Conservation (phyloP, 2,113 vertebrate genomes). For the Hymenochirus boettgeri region DNA sequence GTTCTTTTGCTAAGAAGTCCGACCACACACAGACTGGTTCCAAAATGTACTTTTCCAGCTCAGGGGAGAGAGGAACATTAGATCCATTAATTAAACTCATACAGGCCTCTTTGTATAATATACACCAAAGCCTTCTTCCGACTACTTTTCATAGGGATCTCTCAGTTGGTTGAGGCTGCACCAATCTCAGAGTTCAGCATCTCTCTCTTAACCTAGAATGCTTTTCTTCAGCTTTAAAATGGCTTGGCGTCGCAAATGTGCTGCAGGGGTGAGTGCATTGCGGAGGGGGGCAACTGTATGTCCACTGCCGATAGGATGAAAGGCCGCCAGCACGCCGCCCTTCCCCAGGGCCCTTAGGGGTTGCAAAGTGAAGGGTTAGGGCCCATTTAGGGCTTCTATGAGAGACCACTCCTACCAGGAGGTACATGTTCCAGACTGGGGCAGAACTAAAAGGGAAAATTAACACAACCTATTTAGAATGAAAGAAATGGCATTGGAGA, state of each 20-base stretch:
- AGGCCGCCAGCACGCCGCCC: conserved; percentile 68
- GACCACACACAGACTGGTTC: too few relatives aligned
- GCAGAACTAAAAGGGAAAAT: background rate
- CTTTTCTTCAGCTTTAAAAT: conserved; percentile 84
- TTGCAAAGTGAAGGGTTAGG: conserved; percentile 75
- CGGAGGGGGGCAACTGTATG: conserved; percentile 65
- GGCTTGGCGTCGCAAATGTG: conserved; percentile 66
- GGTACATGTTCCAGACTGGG: conserved; percentile 91
- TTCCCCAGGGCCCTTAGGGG: conserved; percentile 66
- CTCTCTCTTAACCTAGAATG: conserved; percentile 78
- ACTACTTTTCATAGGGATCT: too few relatives aligned
- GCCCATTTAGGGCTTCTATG: conserved; percentile 95
- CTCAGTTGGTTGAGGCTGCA: too few relatives aligned
- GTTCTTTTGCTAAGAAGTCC: too few relatives aligned
- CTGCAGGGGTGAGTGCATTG: conserved; percentile 71
- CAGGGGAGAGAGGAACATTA: too few relatives aligned
- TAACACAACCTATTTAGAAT: too few relatives aligned
- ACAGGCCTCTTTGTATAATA: too few relatives aligned
- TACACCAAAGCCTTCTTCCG: too few relatives aligned
- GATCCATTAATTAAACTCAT: too few relatives aligned
- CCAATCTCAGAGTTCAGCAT: too few relatives aligned
- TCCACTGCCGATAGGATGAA: conserved; percentile 76
- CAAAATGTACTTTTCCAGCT: too few relatives aligned
- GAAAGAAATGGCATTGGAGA: too few relatives aligned
- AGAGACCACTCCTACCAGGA: conserved; percentile 88